Conservation (phyloP, 2,888 invertebrate genomes). For the Mechanitis messenoides region DNA sequence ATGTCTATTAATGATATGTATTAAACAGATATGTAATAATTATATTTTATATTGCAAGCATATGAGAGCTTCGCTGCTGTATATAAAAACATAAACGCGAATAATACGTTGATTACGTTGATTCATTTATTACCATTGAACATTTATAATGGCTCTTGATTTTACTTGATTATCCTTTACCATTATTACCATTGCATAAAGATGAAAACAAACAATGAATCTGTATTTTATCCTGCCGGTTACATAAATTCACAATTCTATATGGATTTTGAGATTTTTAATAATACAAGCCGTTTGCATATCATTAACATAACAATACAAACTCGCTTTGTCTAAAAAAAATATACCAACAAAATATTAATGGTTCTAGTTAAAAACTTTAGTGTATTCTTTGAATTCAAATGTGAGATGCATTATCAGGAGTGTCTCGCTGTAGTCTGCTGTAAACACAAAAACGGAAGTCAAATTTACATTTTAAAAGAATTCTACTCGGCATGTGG, state of each 20-base stretch:
- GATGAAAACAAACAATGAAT: too few relatives aligned
- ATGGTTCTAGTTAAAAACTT: slow-evolving; percentile 31
- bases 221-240: too few relatives aligned
- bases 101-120: too few relatives aligned
- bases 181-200: too few relatives aligned
- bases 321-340: slow-evolving; percentile 24
- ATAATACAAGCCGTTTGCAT: slow-evolving; percentile 44
- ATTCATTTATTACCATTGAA: too few relatives aligned
- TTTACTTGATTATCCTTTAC: too few relatives aligned
- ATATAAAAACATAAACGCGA: too few relatives aligned
- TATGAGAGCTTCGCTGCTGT: too few relatives aligned
- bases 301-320: slow-evolving; percentile 52
- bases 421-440: background rate
- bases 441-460: slow-evolving; percentile 1
- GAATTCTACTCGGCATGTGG: background rate
- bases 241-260: slow-evolving; percentile 34
- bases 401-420: slow-evolving; percentile 3
- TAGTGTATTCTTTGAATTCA: slow-evolving; percentile 5
- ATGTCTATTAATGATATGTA: too few relatives aligned
- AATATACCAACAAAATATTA: slow-evolving; percentile 23
- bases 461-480: slow-evolving; percentile 1
- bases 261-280: slow-evolving; percentile 20
- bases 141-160: too few relatives aligned
- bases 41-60: too few relatives aligned
- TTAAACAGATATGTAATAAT: too few relatives aligned